Evolutionary conservation across 2,113 vertebrate genomes (phyloP).

Genomic region (Haemorhous mexicanus): DNA sequence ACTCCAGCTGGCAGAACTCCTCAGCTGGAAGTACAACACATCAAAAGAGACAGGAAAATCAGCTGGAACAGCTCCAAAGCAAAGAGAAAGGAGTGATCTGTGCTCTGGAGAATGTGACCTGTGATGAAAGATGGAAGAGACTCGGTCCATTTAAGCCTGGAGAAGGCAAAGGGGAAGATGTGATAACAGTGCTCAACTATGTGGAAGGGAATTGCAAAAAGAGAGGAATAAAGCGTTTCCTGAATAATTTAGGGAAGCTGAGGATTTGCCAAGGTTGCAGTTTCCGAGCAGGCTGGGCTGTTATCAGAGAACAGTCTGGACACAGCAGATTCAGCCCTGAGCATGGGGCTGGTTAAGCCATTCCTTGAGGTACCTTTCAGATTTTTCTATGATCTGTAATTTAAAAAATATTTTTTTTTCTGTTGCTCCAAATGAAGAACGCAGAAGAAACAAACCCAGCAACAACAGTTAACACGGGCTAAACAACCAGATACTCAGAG

Average conservation of each 20-base stretch:
- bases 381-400: not conserved
- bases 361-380: not conserved
- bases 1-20: not conserved
- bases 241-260: not conserved
- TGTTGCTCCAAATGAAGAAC: not conserved
- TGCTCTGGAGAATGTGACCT: conserved; percentile 10
- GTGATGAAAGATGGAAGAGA: not conserved
- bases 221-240: not conserved
- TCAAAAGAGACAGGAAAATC: not conserved
- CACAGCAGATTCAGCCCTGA: not conserved
- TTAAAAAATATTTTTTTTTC: not conserved
- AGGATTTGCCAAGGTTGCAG: not conserved
- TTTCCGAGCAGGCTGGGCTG: not conserved
- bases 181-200: not conserved
- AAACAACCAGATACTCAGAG: not conserved
- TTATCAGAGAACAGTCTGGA: not conserved
- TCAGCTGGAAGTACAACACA: not conserved
- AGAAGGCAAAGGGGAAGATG: not conserved
- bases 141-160: not conserved
- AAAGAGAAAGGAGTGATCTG: not conserved
- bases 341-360: not conserved
- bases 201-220: not conserved
- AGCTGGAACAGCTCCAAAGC: not conserved
- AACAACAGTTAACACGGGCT: not conserved
- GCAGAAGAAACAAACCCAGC: not conserved